Evolutionary conservation across 2,797 vertebrate genomes (phyloP), one percentile per base, ranked within the genome.

Genomic region (Poeciliopsis infans): DNA sequence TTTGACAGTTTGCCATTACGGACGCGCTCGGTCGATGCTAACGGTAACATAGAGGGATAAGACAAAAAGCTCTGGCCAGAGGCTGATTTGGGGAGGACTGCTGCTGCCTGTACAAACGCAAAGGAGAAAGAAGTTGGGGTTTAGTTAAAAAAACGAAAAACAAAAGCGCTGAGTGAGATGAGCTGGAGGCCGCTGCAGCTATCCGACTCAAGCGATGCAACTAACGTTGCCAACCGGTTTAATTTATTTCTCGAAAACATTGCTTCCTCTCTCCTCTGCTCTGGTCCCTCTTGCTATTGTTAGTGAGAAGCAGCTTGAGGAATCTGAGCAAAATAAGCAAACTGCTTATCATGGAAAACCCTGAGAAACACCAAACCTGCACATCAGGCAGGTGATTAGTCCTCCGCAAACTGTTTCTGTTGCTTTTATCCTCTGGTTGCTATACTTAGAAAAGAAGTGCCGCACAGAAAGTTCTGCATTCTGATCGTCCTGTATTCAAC

Each of bases 351-450:
- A 83, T 77, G 53, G 57, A 84, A 83, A 80, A 66, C 69, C 83
- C 78, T 70, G 77, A 86, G 80, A 85, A 87, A 87, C 49, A 79
- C 77, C 72, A 81, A 80, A 80, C 81, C 68, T 71, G 73, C 47
- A 73, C 68, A 83, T 36, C 53, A 76, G 72, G 80, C 70, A 81
- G 77, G 47, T 86, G 86, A 90, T 89, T 89, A 86, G 86, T 86
- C 69, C 66, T 49, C 36, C 51, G 59, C 66, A 82, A 87, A 85
- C 43, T 79, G 36, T 66, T 39, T 36, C 61, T 39, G 61, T 83
- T 80, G 76, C 49, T 69, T 79, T 83, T 75, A 51, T 2, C 69
- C 74, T 83, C n/a, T 53, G n/a, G 61, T 43, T 43, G 4, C 70
- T 81, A 70, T 71, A 84, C 76, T 83, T 78, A 73, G 72, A 77